A percentile compares a stretch with the other conserved stretches of the same genome.
These are phyloP conservation scores for Sphenodon punctatus DNA, from an alignment of 2,797 vertebrate genomes.

Conservation along the genomic window DNA sequence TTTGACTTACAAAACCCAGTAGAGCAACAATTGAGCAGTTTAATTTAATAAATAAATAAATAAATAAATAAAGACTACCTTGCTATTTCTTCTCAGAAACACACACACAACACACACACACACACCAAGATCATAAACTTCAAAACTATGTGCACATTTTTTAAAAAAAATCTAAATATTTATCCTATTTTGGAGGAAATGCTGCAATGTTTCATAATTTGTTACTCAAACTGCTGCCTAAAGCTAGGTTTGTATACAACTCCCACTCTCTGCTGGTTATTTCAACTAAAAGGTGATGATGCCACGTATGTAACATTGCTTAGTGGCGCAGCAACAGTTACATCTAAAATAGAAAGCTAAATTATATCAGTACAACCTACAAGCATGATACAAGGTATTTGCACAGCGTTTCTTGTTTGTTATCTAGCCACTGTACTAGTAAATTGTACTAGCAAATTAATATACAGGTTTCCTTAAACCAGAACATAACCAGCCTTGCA, in stretches of 20 bases:
- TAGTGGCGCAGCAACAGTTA: neutral
- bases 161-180: neutral
- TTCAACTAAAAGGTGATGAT: neutral
- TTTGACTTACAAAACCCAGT: neutral
- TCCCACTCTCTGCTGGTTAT: neutral
- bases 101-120: no score
- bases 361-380: neutral
- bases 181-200: neutral
- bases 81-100: neutral
- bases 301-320: neutral
- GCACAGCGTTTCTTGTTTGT: no score
- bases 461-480: no score
- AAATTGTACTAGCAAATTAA: no score
- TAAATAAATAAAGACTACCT: no score
- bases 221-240: neutral
- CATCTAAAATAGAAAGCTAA: neutral
- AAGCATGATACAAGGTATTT: accelerated
- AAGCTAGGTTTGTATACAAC: neutral
- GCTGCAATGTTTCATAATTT: neutral
- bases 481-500: no score
- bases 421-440: no score
- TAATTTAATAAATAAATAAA: no score
- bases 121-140: no score
- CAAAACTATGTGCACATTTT: neutral
- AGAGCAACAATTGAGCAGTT: neutral